Base-by-base conservation (phyloP, 37 sponge, comb jelly and placozoan species). In the Crambe crambe region DNA sequence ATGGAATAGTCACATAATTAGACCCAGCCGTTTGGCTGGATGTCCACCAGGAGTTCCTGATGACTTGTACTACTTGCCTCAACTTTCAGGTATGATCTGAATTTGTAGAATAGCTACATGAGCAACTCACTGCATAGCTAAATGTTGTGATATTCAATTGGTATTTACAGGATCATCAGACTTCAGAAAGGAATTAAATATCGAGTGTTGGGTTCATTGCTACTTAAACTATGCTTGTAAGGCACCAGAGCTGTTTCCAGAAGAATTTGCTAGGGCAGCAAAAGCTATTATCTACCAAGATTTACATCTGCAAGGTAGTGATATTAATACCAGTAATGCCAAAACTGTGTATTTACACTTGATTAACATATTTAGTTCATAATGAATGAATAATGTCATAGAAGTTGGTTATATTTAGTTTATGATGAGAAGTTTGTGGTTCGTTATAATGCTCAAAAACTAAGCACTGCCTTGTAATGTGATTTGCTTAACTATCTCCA, bases 21-120 rank as follows among this genome's bases (percentile, higher is more conserved):
- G 72, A 1, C 62, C 20, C 1, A 80, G 70, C 38, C 37, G 61
- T 27, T 15, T 68, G 30, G 70, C 80, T 69, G 72, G 59, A 15
- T 81, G 82, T 59, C 82, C 82, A 25, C 25, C 73, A 69, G 80
- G 71, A 39, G 80, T 80, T 20, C 80, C 80, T 36, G 57, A 70
- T 73, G 82, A 80, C 39, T 58, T 80, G 9, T 80, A 72, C 34
- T n/a, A 71, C 73, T 42, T 80, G 3, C 78, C 78, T 63, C 47
- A 78, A 6, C 43, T 78, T 2, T 15, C 43, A 56, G 81, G 81
- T 70, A 71, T 47, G 51, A 36, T 60, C 40, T 18, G 6, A 8
- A 41, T n/a, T n/a, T n/a, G n/a, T n/a, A n/a, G n/a, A n/a, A n/a
- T n/a, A n/a, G n/a, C n/a, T n/a, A n/a, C n/a, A 41, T 22, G 51